Evolutionary conservation across 1,140 invertebrate species (phyloP), one percentile per base, ranked within the genome.

Genomic region (Nixonia krombeini): DNA sequence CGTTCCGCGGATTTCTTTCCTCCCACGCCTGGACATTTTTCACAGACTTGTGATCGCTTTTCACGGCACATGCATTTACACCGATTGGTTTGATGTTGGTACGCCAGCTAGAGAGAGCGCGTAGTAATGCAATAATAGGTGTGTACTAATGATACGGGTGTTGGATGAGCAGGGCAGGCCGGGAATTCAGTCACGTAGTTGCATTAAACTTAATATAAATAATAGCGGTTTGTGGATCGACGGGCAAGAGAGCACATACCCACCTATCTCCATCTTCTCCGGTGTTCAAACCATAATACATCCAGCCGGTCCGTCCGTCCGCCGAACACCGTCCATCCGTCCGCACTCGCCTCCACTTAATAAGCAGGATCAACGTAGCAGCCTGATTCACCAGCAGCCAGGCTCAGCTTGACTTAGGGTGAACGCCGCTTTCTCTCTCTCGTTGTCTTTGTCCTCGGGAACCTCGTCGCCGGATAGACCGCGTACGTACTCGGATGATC

Each of bases 141-240:
- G 80, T 84, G 82, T 84, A 84, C 82, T 85, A 84, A 85, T 85
- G 83, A 84, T 85, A 84, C 83, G 70, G 80, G 76, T 58, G 70
- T 55, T 56, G 38, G 45, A 31, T 56, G 42, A 56, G 69, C 62
- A 61, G 38, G 40, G 37, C 18, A 38, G 56, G 28, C 31, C 44
- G 57, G 72, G 70, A 78, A 84, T 85, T 84, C 83, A 84, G 83
- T 85, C 83, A 84, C 82, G 83, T 85, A 84, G 78, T 84, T 84
- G 83, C 82, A 85, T 85, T 84, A 85, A 84, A 84, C 82, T 85
- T 85, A 85, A 85, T 84, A 84, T 85, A 85, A 84, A 85, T 85
- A 85, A 85, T 85, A 84, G 83, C 82, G 78, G 82, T 84, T 85
- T 84, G 82, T 82, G 80, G 80, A 84, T 80, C 79, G 81, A 72